Conservation (phyloP, 2,113 vertebrate species). For the Marmota flaviventris region DNA sequence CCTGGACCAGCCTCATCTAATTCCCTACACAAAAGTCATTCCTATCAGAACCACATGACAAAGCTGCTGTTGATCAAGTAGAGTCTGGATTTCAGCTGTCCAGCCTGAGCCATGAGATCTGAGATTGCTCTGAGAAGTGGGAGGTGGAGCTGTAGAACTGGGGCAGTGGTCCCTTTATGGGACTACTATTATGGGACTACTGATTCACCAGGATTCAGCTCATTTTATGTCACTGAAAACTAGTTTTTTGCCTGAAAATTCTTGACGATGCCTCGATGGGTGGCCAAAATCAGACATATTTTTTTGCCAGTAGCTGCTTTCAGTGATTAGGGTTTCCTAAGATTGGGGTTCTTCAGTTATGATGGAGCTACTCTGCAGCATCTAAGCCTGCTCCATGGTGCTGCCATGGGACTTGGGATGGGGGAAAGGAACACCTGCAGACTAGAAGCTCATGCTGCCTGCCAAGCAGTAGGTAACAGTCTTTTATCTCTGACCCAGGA, state of each 20-base stretch:
- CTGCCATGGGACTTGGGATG: neutral
- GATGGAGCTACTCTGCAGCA: neutral
- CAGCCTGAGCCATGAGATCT: neutral
- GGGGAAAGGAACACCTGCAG: neutral
- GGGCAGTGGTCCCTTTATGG: neutral
- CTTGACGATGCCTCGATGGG: neutral
- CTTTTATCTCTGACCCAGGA: neutral
- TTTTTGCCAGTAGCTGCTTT: neutral
- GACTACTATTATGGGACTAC: neutral
- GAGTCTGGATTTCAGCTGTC: neutral
- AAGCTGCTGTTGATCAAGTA: neutral
- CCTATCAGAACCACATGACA: neutral
- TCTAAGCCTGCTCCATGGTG: neutral
- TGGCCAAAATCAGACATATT: neutral
- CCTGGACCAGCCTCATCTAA: too few relatives aligned
- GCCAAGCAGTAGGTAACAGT: too few relatives aligned
- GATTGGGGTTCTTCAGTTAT: neutral
- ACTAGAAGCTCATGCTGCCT: neutral
- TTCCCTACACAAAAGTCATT: neutral
- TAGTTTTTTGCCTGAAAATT: neutral
- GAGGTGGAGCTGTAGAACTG: neutral
- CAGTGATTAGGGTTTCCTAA: neutral
- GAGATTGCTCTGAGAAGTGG: neutral
- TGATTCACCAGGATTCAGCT: neutral
- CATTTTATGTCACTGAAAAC: neutral